Evolutionary conservation across 1,140 invertebrate genomes (phyloP), one percentile per base, ranked within the genome.

Genomic region (Camponotus floridanus): DNA sequence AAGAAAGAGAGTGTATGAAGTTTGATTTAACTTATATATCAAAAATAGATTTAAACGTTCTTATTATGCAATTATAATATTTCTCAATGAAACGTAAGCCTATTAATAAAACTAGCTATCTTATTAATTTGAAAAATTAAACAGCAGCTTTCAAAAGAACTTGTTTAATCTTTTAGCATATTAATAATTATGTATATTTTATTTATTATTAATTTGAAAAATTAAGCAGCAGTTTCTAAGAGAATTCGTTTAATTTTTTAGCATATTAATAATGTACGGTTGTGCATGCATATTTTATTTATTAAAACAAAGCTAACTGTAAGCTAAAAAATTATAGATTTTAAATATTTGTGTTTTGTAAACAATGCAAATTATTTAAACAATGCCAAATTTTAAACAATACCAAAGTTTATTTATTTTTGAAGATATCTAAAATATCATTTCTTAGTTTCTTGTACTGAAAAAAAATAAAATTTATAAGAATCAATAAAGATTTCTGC

Each of bases 11-110:
- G 26, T 26, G 0, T 26, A 31, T 33, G 18, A 59, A 15, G 18
- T 62, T 83, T 51, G 15, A 42, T n/a, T 73, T 3, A 73, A 81
- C 51, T 61, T 61, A 68, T 74, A 62, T 31, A 83, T 36, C 21
- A 31, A 11, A 74, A 73, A 62, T 57, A 48, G 33, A 48, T 73
- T 73, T 74, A 26, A 26, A 45, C 2, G 4, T 7, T 4, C 2
- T 15, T 39, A 61, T 8, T n/a, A 6, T 3, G 2, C 7, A 13
- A 15, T 74, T 62, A 74, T 48, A 74, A 61, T 7, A 36, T 74
- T 15, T 48, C 68, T 62, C 13, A 81, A 83, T 74, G 13, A 61
- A 73, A 26, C 6, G 21, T 5, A 11, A 36, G n/a, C 62, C 18
- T 36, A 36, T 83, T 62, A 73, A 83, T 45, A 83, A 48, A 83